Percentiles rank a stretch among this genome's conserved stretches.
phyloP scores from a whole-genome alignment of 2,113 vertebrate species.

The Atrichornis clamosus region DNA sequence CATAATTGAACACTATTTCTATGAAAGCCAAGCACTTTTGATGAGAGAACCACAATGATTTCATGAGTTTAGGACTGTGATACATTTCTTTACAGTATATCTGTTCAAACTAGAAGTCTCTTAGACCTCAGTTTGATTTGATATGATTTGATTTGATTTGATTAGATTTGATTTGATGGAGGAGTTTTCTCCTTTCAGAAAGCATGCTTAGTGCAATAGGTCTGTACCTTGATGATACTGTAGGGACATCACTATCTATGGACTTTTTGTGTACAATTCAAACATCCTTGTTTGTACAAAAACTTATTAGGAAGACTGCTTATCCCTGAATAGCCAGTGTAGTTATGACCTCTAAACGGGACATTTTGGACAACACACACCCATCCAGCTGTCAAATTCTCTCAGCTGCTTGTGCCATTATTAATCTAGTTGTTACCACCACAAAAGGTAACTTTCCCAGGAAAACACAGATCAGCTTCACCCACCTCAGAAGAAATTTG shows the following conservation, averaged over 20 bases:
- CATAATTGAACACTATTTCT: not conserved
- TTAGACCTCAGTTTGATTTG: not conserved
- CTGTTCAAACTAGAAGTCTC: not conserved
- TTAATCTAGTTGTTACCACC: not conserved
- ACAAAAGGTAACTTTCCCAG: not conserved
- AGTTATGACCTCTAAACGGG: not conserved
- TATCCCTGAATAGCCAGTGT: not conserved
- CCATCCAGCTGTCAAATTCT: not conserved
- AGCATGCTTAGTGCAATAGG: not conserved
- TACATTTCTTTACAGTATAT: not conserved
- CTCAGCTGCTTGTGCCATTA: not conserved
- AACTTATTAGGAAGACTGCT: not conserved
- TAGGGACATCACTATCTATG: not conserved
- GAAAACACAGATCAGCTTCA: not conserved
- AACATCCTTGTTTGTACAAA: not conserved
- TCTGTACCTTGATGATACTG: not conserved
- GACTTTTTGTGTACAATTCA: not conserved
- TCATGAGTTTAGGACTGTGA: not conserved
- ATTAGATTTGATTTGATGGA: not conserved
- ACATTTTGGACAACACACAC: not conserved
- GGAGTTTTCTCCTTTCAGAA: not conserved
- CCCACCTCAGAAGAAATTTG: not conserved
- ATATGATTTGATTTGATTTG: too few species aligned
- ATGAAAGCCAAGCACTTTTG: not conserved
- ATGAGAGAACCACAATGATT: not conserved